phyloP scores from a whole-genome alignment of 2,113 vertebrate species.

The Girardinichthys multiradiatus region DNA sequence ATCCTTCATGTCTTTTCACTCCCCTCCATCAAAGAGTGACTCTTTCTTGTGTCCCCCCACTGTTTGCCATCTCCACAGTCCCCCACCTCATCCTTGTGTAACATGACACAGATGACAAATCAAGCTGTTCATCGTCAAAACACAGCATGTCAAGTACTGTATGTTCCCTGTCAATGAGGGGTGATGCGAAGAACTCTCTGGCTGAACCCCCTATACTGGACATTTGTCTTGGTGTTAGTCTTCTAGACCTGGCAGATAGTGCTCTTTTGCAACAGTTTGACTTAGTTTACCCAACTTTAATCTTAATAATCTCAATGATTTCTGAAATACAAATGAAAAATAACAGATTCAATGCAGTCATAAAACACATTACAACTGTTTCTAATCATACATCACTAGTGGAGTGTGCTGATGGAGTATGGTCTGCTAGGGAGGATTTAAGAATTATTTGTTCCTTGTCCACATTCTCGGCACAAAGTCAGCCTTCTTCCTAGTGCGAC shows the following conservation, averaged over 20 bases:
- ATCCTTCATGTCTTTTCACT: conserved; percentile 3
- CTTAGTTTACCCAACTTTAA: not conserved
- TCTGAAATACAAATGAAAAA: not conserved
- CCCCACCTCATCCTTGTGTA: not conserved
- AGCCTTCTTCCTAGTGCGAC: not conserved
- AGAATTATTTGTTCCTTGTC: not conserved
- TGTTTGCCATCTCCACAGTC: conserved; percentile 4
- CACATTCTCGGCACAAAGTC: not conserved
- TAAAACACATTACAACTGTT: not conserved
- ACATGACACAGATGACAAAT: conserved; percentile 58
- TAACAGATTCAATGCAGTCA: not conserved
- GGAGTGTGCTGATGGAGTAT: no score
- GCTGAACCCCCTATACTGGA: conserved; percentile 13
- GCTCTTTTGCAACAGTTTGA: not conserved
- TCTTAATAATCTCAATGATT: not conserved
- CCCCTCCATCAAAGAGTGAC: conserved; percentile 16
- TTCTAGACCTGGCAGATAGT: not conserved
- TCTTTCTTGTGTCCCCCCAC: not conserved
- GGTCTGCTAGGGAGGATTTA: not conserved
- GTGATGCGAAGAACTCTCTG: conserved; percentile 34
- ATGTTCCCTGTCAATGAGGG: conserved; percentile 25
- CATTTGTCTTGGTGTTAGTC: not conserved
- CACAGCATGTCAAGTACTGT: conserved; percentile 30
- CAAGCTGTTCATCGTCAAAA: conserved; percentile 61
- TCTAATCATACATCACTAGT: not conserved